These are phyloP conservation scores for Carterocephalus palaemon DNA, from an alignment of 2,888 invertebrate genomes.

Conservation along the genomic window DNA sequence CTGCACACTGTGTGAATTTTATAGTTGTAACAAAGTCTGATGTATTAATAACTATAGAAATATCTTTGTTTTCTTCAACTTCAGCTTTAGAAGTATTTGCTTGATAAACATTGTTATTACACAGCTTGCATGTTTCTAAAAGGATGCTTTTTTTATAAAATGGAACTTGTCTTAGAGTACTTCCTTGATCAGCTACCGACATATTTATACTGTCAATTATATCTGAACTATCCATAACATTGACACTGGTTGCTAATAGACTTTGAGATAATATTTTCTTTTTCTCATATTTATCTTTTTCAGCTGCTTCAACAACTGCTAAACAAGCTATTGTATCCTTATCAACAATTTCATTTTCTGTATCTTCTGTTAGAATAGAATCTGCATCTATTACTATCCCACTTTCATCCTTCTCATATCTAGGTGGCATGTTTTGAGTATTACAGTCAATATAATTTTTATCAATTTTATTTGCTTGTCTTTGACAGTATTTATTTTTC, in stretches of 20 bases:
- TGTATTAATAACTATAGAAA: constrained; percentile 53
- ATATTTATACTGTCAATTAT: neutral
- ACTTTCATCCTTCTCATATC: constrained; percentile 49
- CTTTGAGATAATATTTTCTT: neutral
- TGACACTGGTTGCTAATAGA: neutral
- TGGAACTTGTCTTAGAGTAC: constrained; percentile 41
- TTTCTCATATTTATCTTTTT: constrained; percentile 31
- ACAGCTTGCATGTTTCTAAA: constrained; percentile 41
- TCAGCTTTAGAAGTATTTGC: neutral
- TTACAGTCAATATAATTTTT: constrained; percentile 18
- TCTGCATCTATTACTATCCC: constrained; percentile 56
- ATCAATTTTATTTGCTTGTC: constrained; percentile 23
- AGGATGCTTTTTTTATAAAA: constrained; percentile 55
- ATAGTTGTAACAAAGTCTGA: constrained; percentile 39
- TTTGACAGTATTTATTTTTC: constrained; percentile 1
- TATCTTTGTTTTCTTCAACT: constrained; percentile 33
- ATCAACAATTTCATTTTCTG: constrained; percentile 46
- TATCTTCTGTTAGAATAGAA: constrained; percentile 51
- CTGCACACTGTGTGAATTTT: constrained; percentile 40
- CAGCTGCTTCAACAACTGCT: constrained; percentile 51
- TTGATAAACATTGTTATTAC: constrained; percentile 27
- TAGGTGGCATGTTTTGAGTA: constrained; percentile 26
- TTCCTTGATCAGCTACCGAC: neutral
- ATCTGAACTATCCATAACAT: neutral
- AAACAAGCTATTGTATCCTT: constrained; percentile 60